These are phyloP conservation scores for Glomeris marginata DNA, from an alignment of 2,888 invertebrate species.

Conservation along the genomic window DNA sequence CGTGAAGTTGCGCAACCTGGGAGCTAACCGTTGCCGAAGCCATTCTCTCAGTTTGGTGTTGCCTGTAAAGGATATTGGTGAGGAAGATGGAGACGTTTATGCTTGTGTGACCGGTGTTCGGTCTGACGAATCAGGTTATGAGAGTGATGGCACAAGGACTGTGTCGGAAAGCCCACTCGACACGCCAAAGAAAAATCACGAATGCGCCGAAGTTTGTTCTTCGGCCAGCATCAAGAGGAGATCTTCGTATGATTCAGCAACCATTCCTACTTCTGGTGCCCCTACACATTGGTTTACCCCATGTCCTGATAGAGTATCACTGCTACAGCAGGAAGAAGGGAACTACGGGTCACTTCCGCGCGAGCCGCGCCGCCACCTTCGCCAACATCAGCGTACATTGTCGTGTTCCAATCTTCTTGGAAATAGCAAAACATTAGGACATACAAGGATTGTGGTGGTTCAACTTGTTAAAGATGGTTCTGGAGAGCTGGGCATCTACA, in stretches of 20 bases:
- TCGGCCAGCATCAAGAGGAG: constrained; percentile 12
- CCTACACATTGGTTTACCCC: no score
- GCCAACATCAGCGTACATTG: constrained; percentile 6
- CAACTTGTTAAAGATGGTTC: constrained; percentile 48
- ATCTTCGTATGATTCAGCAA: not conserved
- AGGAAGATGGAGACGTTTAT: constrained; percentile 12
- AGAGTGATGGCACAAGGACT: constrained; percentile 48
- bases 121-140: constrained; percentile 69
- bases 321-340: not conserved
- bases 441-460: constrained; percentile 27
- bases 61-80: not conserved
- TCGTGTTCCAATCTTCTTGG: constrained; percentile 6
- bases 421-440: not conserved
- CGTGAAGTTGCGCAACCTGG: not conserved
- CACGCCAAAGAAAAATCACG: constrained; percentile 15
- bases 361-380: constrained; percentile 8
- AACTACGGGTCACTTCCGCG: not conserved
- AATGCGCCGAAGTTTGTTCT: constrained; percentile 16
- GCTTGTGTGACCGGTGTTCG: constrained; percentile 42
- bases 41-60: not conserved
- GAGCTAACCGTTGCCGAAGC: not conserved
- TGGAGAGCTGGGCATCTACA: constrained; percentile 48
- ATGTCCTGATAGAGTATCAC: not conserved
- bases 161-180: constrained; percentile 16
- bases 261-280: no score